A percentile compares a stretch with the other conserved stretches of the same genome.
phyloP scores from a whole-genome alignment of 2,888 invertebrate species.

The Zhengitettix transpicula region DNA sequence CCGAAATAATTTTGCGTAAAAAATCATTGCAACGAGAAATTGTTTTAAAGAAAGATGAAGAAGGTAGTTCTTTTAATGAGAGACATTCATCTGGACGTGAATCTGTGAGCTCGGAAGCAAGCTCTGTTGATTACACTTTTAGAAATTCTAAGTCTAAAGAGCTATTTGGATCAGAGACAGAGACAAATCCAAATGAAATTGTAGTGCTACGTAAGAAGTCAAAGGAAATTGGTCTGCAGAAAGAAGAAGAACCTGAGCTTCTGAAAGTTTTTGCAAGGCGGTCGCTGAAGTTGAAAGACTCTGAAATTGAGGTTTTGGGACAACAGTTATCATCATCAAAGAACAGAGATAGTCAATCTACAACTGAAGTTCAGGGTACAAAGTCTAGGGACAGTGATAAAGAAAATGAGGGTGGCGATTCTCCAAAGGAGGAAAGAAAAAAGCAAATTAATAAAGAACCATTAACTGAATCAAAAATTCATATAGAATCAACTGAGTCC shows the following conservation, averaged over 20 bases:
- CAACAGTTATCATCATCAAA: conserved; percentile 34
- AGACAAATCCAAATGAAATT: conserved; percentile 13
- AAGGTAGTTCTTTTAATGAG: neutral
- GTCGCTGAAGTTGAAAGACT: conserved; percentile 63
- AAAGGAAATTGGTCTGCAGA: conserved; percentile 23
- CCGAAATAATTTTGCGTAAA: neutral
- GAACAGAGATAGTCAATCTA: conserved; percentile 21
- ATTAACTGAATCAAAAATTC: conserved; percentile 8
- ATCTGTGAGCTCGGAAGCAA: neutral
- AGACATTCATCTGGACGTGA: neutral
- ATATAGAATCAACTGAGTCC: conserved; percentile 1
- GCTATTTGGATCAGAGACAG: neutral
- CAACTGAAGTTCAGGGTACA: conserved; percentile 33
- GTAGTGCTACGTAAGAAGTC: conserved; percentile 41
- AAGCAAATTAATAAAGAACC: conserved; percentile 7
- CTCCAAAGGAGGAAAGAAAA: conserved; percentile 31
- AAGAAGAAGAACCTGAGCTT: conserved; percentile 58
- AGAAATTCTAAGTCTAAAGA: neutral
- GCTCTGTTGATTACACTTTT: neutral
- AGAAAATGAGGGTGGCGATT: conserved; percentile 40
- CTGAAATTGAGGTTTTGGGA: conserved; percentile 40
- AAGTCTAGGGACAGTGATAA: conserved; percentile 54
- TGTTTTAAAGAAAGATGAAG: conserved; percentile 2
- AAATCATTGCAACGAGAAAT: neutral
- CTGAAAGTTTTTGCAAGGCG: conserved; percentile 69